Percentiles rank a stretch among this genome's conserved stretches.
phyloP scores from a whole-genome alignment of 2,888 invertebrate species.

The Congeria kusceri region DNA sequence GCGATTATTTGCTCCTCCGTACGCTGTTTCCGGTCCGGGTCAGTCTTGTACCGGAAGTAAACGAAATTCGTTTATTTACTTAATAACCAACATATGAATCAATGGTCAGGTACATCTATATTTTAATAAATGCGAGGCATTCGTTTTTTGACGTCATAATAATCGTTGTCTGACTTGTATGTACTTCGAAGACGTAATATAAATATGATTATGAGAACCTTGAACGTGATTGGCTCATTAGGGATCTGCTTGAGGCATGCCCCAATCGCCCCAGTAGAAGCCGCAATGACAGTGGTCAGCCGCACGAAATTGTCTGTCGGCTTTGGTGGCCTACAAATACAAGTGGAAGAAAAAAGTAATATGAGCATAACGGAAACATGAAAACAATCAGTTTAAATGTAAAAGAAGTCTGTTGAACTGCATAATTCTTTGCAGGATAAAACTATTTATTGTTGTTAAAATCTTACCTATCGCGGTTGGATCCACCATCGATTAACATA shows the following conservation, averaged over 20 bases:
- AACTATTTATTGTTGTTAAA: too few relatives aligned
- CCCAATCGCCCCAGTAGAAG: slow-evolving; percentile 67
- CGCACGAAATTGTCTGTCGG: slow-evolving; percentile 62
- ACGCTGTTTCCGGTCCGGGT: slow-evolving; percentile 65
- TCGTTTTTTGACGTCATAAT: too few relatives aligned
- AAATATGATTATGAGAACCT: too few relatives aligned
- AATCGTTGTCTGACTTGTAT: too few relatives aligned
- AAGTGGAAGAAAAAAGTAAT: too few relatives aligned
- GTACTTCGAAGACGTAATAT: too few relatives aligned
- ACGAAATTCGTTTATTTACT: not conserved
- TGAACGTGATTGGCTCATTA: slow-evolving; percentile 75
- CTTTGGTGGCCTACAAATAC: slow-evolving; percentile 45
- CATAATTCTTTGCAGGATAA: too few relatives aligned
- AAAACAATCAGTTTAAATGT: too few relatives aligned
- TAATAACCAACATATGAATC: not conserved
- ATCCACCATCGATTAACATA: slow-evolving; percentile 75
- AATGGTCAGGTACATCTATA: too few relatives aligned
- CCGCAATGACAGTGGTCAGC: slow-evolving; percentile 67
- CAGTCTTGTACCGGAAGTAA: slow-evolving; percentile 57
- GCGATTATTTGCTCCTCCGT: slow-evolving; percentile 75
- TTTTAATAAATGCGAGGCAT: too few relatives aligned
- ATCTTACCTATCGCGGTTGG: slow-evolving; percentile 69
- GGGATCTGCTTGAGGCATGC: slow-evolving; percentile 74
- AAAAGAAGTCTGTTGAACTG: not conserved
- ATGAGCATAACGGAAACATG: too few relatives aligned